Base-by-base conservation (phyloP, 92 coral and sea anemone genomes). In the Metridium senile region DNA sequence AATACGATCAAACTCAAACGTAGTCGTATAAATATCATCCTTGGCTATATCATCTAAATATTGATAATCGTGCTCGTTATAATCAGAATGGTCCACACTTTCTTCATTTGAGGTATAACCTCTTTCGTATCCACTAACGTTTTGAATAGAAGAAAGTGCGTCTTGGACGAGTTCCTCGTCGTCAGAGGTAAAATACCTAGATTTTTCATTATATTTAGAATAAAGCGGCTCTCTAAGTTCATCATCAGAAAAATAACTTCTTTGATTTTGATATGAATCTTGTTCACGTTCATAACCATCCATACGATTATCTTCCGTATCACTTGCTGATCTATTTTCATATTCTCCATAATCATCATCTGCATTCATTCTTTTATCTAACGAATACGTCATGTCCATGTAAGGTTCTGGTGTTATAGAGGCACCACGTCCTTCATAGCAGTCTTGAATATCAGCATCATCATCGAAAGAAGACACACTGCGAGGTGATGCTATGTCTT, bases 401-500 rank as follows among this genome's bases (percentile, higher is more conserved):
- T 28, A 63, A 39, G 49, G 49, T 21, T 63, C 69, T 63, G 69
- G 69, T 23, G 69, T 63, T 10, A 11, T 43, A 11, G 78, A 62
- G 25, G 68, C 34, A 18, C 57, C 66, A 73, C 29, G 78, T 53
- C 68, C 61, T 4, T 73, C 78, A 20, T 13, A 21, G 4, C 61
- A 16, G 9, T 58, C 66, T 47, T 47, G 19, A n/a, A 27, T 43
- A 21, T 51, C n/a, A 33, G 32, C 67, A n/a, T 73, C 59, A 1
- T 34, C 29, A 8, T 33, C 64, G 27, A 31, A 10, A 51, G 57
- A 57, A 27, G 13, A 32, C 27, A 34, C 0, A 47, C 68, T 73
- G 20, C 57, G 68, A 73, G 78, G 78, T 0, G 78, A 73, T 20
- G 54, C 54, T 51, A 73, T 23, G 35, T 73, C 68, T 27, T 58